A percentile compares a stretch with the other conserved stretches of the same genome.
Evolutionary conservation across 2,113 vertebrate genomes (phyloP).

Genomic region (Eretmochelys imbricata): DNA sequence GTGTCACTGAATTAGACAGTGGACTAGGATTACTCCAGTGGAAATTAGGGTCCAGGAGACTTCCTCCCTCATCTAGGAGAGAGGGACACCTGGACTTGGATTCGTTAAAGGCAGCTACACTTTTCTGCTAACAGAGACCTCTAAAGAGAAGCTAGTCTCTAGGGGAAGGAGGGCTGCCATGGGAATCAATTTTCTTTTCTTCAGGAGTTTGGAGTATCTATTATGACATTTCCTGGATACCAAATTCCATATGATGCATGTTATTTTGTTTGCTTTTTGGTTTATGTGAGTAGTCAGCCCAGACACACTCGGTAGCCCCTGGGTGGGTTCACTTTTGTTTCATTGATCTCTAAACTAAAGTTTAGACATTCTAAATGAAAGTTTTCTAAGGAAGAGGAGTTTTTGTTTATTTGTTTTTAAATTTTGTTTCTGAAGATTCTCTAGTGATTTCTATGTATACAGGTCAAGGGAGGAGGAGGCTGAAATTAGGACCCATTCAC

Average conservation of each 20-base stretch:
- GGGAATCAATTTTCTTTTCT: not conserved
- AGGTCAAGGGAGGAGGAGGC: not conserved
- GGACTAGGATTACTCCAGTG: not conserved
- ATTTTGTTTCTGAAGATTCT: not conserved
- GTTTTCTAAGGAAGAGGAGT: not conserved
- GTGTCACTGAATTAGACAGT: accelerated
- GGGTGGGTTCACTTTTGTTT: not conserved
- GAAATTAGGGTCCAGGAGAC: not conserved
- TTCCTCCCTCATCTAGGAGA: not conserved
- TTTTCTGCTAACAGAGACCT: not conserved
- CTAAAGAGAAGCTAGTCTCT: not conserved
- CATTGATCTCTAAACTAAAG: not conserved
- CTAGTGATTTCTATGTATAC: accelerated
- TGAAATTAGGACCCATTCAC: not conserved
- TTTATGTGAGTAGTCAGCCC: not conserved
- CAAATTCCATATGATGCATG: too few relatives aligned
- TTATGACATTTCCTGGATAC: not conserved
- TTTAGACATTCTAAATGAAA: not conserved
- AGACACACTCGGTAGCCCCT: not conserved
- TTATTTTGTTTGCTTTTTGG: not conserved
- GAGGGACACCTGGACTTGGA: accelerated
- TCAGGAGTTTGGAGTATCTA: not conserved
- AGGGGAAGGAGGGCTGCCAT: not conserved
- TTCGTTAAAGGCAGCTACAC: not conserved
- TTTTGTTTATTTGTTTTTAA: not conserved